Base-by-base conservation (phyloP, 2,888 invertebrate genomes). In the Sclerodermus sp. region DNA sequence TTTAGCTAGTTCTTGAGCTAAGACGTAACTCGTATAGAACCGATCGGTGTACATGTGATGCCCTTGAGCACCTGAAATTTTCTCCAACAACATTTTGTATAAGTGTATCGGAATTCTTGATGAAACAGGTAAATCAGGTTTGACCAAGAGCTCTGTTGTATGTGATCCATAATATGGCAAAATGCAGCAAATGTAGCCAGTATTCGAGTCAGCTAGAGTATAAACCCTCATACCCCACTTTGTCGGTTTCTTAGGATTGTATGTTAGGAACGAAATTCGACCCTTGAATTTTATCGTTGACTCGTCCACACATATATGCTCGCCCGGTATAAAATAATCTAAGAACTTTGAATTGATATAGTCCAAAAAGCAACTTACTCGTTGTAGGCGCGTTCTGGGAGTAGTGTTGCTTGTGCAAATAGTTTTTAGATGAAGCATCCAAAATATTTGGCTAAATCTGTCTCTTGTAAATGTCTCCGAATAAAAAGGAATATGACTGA, bases 121-220 rank as follows among this genome's bases (percentile, higher is more conserved):
- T 18, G 49, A 57, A n/a, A 62, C 41, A 2, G 58, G 53, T 18
- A 62, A 39, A 34, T 63, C 54, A 16, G 58, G 55, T 44, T 49
- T 47, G 14, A 54, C 38, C 36, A 60, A 47, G 34, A 31, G 32
- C 30, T 60, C 47, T 23, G 53, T 55, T 29, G 57, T 64, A 15
- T 55, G 44, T 15, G 42, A 49, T 47, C 59, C 58, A 49, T 59
- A 63, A 58, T 60, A 36, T 1, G 42, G 42, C 2, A 47, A 49
- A 56, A 63, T 52, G 29, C 51, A 37, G 46, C 57, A 63, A 48
- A 63, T 47, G 39, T 61, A 64, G 29, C 58, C 57, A 38, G 51
- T 55, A 39, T 34, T 52, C 9, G 59, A 49, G 47, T 54, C 54
- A 31, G 49, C 57, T 45, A 60, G 37, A 42, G 42, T 40, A 54